Percentiles rank a stretch among this genome's conserved stretches.
phyloP scores from a whole-genome alignment of 2,113 vertebrate genomes.

The Tachysurus fulvidraco region DNA sequence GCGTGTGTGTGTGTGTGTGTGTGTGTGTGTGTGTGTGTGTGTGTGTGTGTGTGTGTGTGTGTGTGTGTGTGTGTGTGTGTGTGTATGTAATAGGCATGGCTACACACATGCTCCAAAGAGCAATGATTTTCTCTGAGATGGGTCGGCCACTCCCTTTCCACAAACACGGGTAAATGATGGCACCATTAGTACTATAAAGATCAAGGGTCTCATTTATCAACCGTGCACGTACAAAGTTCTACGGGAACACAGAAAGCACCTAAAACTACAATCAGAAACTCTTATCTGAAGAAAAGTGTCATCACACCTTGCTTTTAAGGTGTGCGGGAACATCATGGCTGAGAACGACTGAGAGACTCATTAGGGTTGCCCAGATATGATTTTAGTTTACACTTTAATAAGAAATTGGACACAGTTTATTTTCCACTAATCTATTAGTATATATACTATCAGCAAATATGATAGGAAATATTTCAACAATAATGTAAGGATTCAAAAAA shows the following conservation, averaged over 20 bases:
- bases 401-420: background rate
- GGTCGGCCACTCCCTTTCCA: conserved; percentile 16
- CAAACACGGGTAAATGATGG: conserved; percentile 16
- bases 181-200: conserved; percentile 5
- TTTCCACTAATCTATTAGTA: background rate
- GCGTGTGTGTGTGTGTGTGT: conserved; percentile 5
- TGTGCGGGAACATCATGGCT: background rate
- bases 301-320: background rate
- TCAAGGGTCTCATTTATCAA: conserved; percentile 19
- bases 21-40: conserved; percentile 4
- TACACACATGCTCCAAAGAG: conserved; percentile 14
- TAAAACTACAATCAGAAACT: background rate
- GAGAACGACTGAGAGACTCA: background rate
- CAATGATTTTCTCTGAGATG: conserved; percentile 22
- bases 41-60: background rate
- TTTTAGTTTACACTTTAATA: background rate
- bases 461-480: background rate
- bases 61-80: conserved; percentile 10
- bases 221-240: background rate
- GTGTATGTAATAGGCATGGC: conserved; percentile 16
- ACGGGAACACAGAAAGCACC: background rate
- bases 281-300: background rate
- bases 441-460: too few species aligned
- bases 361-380: background rate
- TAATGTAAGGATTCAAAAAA: background rate